Evolutionary conservation across 2,113 vertebrate genomes (phyloP).

Genomic region (Oryzias javanicus): DNA sequence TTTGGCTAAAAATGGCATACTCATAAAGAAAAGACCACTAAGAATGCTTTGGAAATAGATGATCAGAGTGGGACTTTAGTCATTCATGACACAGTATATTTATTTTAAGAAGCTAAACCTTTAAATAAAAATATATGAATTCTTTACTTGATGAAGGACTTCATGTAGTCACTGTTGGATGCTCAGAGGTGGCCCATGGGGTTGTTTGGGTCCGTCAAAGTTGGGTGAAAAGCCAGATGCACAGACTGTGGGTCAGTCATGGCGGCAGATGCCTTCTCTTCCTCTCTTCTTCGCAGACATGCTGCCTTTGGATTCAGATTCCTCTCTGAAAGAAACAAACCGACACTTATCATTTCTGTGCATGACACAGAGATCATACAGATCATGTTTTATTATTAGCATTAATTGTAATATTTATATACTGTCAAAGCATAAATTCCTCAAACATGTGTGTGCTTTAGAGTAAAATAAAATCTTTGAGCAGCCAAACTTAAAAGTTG

Average conservation of each 20-base stretch:
- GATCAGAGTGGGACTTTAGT: no score
- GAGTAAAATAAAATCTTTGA: no score
- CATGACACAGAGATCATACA: background rate
- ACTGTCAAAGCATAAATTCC: background rate
- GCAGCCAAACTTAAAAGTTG: no score
- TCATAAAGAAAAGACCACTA: no score
- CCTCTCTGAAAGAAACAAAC: slow-evolving; percentile 79
- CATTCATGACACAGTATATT: background rate
- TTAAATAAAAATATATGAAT: background rate
- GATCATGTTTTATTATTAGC: no score
- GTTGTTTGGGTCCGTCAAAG: slow-evolving; percentile 86
- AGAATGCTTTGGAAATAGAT: no score
- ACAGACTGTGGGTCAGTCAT: slow-evolving; percentile 88
- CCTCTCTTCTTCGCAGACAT: slow-evolving; percentile 96
- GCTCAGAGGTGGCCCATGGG: slow-evolving; percentile 94
- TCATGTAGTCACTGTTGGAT: slow-evolving; percentile 64
- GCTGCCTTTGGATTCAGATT: slow-evolving; percentile 98
- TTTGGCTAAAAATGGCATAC: no score
- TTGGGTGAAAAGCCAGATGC: slow-evolving; percentile 86
- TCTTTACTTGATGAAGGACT: slow-evolving; percentile 20
- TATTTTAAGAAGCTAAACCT: background rate
- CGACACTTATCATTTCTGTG: background rate
- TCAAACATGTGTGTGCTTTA: no score
- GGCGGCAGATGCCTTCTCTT: slow-evolving; percentile 90
- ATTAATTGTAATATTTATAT: background rate